These are phyloP conservation scores for Trichoplusia ni DNA, from an alignment of 1,140 invertebrate species.

Conservation along the genomic window DNA sequence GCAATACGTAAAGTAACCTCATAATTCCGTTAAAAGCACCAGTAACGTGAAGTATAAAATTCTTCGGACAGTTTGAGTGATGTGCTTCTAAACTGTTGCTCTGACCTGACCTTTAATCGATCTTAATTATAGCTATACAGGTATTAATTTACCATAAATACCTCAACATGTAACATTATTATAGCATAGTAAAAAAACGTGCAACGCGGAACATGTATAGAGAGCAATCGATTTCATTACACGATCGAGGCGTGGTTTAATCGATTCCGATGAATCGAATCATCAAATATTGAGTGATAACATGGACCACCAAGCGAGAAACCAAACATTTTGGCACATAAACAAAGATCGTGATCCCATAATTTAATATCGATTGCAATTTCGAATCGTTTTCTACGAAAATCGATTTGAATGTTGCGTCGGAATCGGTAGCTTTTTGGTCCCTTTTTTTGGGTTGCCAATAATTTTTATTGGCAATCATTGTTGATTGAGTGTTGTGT, in stretches of 20 bases:
- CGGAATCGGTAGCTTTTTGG: neutral
- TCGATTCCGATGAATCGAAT: conserved; percentile 39
- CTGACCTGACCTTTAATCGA: conserved; percentile 7
- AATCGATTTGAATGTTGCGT: conserved; percentile 6
- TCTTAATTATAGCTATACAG: conserved; percentile 13
- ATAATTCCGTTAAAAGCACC: neutral
- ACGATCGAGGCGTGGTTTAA: conserved; percentile 30
- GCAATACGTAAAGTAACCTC: neutral
- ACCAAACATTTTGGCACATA: conserved; percentile 23
- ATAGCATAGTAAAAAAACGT: neutral
- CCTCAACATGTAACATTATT: neutral
- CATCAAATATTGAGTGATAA: conserved; percentile 38
- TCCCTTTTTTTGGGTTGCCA: neutral
- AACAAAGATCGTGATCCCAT: conserved; percentile 3
- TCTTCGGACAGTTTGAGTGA: conserved; percentile 9
- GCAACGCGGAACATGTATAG: neutral
- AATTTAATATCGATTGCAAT: conserved; percentile 23
- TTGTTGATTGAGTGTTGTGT: conserved; percentile 21
- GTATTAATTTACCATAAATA: conserved; percentile 20
- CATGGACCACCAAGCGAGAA: conserved; percentile 32
- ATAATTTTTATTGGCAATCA: conserved; percentile 26
- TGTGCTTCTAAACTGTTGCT: conserved; percentile 15
- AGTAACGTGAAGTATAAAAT: neutral
- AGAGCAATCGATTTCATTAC: conserved; percentile 39
- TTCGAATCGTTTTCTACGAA: conserved; percentile 23